Evolutionary conservation across 2,888 invertebrate species (phyloP).

Genomic region (Periphyllus acericola): DNA sequence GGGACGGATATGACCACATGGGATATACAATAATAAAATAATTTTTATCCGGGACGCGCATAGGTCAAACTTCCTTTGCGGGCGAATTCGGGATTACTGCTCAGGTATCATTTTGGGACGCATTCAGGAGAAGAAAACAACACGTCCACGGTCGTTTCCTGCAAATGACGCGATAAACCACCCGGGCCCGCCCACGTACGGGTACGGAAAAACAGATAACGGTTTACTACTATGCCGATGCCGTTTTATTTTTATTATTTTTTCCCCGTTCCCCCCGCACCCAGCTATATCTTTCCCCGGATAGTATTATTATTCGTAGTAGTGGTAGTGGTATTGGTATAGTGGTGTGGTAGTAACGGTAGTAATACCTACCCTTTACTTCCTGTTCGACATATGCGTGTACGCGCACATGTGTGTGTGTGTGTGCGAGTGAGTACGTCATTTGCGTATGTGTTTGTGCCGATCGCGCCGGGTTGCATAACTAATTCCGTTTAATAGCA

Average conservation of each 20-base stretch:
- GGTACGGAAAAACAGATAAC: conserved; percentile 21
- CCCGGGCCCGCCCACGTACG: not conserved
- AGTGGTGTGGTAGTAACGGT: not conserved
- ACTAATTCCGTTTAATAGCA: conserved; percentile 62
- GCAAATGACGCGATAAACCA: conserved; percentile 31
- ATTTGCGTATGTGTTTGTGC: not conserved
- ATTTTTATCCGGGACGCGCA: no score
- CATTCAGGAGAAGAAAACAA: not conserved
- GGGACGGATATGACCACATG: no score
- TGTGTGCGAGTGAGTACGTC: not conserved
- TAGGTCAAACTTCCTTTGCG: no score
- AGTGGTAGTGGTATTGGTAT: not conserved
- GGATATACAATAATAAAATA: no score
- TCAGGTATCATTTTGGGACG: no score
- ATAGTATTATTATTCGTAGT: not conserved
- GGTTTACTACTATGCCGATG: not conserved
- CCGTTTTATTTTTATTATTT: conserved; percentile 49
- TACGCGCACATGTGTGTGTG: not conserved
- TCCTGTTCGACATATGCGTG: conserved; percentile 57
- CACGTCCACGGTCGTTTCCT: not conserved
- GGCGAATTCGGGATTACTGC: no score
- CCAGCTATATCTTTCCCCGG: conserved; percentile 26
- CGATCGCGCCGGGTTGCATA: conserved; percentile 55
- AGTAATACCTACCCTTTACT: conserved; percentile 52
- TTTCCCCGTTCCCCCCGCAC: not conserved